These are phyloP conservation scores for Tarsius wallacei DNA, from an alignment of 2,797 vertebrate genomes.

Conservation along the genomic window DNA sequence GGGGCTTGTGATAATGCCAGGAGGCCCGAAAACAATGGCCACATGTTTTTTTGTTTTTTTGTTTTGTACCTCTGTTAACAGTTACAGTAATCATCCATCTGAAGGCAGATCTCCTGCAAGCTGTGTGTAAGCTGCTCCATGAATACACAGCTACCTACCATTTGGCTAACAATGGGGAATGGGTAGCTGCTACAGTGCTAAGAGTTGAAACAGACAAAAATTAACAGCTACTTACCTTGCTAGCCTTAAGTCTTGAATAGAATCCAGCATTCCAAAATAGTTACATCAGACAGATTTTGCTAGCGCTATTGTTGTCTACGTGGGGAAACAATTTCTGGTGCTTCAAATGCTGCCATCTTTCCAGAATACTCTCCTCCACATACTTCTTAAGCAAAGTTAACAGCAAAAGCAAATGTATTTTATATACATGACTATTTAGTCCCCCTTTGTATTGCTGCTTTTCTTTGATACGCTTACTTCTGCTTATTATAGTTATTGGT, in stretches of 20 bases:
- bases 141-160: neutral
- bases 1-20: neutral
- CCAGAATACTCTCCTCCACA: neutral
- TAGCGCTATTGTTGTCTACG: neutral
- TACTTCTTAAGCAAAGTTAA: neutral
- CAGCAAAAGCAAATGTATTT: neutral
- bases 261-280: neutral
- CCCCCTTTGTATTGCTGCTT: neutral
- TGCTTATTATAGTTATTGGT: neutral
- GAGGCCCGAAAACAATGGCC: neutral
- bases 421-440: neutral
- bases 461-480: neutral
- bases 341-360: neutral
- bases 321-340: neutral
- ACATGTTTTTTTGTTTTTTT: neutral
- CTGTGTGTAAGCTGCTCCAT: neutral
- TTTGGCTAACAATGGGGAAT: neutral
- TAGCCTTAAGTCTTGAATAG: neutral
- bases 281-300: neutral
- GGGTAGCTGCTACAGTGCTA: neutral
- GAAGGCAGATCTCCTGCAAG: neutral
- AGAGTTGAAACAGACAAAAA: neutral
- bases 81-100: neutral
- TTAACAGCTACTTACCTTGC: neutral
- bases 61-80: neutral